These are phyloP conservation scores for Drosophila quinaria DNA, from an alignment of 2,888 invertebrate genomes.

Conservation along the genomic window DNA sequence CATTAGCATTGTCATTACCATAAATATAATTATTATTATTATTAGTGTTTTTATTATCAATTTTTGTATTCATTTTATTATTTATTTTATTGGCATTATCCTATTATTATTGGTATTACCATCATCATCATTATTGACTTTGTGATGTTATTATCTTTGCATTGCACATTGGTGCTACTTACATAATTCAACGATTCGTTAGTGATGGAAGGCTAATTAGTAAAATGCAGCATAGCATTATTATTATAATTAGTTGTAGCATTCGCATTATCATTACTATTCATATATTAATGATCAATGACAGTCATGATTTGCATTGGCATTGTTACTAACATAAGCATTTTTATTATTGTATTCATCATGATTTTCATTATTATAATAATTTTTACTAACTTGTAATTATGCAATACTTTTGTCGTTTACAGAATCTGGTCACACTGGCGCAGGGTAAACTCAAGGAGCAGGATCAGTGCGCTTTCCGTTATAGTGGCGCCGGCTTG, in stretches of 20 bases:
- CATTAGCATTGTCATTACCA: too few species aligned
- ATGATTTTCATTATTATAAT: neutral
- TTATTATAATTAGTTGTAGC: too few species aligned
- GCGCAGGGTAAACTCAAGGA: constrained; percentile 93
- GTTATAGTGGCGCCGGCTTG: constrained; percentile 68
- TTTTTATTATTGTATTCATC: constrained; percentile 20
- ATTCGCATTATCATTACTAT: neutral
- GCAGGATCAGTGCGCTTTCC: constrained; percentile 85
- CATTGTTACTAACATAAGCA: constrained; percentile 8
- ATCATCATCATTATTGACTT: too few species aligned
- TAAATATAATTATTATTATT: too few species aligned
- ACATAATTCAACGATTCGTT: neutral
- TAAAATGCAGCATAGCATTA: too few species aligned
- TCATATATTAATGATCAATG: constrained; percentile 6
- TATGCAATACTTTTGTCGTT: constrained; percentile 8
- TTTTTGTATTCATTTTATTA: too few species aligned
- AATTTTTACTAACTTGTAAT: neutral
- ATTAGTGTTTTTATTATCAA: too few species aligned
- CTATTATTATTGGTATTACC: too few species aligned
- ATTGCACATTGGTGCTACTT: too few species aligned
- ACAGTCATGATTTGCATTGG: neutral
- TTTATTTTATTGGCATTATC: too few species aligned
- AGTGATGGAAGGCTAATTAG: too few species aligned
- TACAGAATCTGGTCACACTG: constrained; percentile 90
- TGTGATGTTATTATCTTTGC: too few species aligned